Conservation (phyloP, 2,888 invertebrate species). For the Patella ulyssiponensis region DNA sequence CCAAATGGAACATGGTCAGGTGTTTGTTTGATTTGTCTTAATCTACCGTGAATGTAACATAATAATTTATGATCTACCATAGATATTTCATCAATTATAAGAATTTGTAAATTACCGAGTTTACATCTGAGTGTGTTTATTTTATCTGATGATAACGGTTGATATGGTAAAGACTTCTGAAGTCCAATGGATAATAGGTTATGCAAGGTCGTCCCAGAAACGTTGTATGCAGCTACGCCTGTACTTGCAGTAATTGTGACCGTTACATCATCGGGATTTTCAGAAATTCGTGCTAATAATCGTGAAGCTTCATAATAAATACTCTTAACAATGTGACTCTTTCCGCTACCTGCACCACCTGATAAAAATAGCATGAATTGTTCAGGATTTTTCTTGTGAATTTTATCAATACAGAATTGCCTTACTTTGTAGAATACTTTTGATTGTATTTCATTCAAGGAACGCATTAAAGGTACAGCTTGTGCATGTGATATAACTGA, state of each 20-base stretch:
- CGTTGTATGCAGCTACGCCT: not conserved
- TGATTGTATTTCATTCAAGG: slow-evolving; percentile 22
- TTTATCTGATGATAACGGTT: slow-evolving; percentile 5
- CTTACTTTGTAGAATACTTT: slow-evolving; percentile 25
- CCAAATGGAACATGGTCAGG: slow-evolving; percentile 19
- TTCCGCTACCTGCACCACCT: not conserved
- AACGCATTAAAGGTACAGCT: not conserved
- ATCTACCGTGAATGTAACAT: slow-evolving; percentile 21
- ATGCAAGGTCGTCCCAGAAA: not conserved
- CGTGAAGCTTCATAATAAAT: slow-evolving; percentile 22
- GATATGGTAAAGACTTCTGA: slow-evolving; percentile 14
- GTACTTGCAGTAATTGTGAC: slow-evolving; percentile 10
- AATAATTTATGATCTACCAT: slow-evolving; percentile 17
- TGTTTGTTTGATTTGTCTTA: slow-evolving; percentile 25
- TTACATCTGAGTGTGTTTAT: slow-evolving; percentile 19
- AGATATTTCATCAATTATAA: slow-evolving; percentile 30
- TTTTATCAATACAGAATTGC: slow-evolving; percentile 21
- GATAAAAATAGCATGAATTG: slow-evolving; percentile 21
- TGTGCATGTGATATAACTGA: not conserved
- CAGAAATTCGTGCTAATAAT: not conserved
- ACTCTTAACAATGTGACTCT: slow-evolving; percentile 18
- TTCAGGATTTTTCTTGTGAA: not conserved
- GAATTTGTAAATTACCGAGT: slow-evolving; percentile 10
- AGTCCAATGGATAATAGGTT: not conserved
- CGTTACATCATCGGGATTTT: slow-evolving; percentile 16